Evolutionary conservation across 2,888 invertebrate genomes (phyloP), one percentile per base, ranked within the genome.

Genomic region (Drosophila multiciliata): DNA sequence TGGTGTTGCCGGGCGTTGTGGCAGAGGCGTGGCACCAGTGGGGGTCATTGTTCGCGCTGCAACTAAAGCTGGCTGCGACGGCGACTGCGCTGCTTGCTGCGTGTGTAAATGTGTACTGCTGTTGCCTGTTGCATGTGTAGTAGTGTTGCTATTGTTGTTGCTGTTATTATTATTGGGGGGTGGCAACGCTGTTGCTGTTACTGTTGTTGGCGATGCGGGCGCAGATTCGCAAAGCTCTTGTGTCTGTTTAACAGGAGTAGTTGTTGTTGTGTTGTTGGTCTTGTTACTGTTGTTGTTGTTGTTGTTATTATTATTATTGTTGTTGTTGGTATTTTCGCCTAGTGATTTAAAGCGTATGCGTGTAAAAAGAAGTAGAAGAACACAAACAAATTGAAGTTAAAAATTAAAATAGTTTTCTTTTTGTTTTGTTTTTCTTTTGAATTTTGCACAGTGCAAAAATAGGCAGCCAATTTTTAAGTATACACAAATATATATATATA

Each of bases 301-400:
- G 66, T 70, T 50, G 38, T 65, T 68, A 26, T 26, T 26, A 26
- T 26, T 29, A 29, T 29, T 53, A 48, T 61, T 23, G 23, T 72
- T 83, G 59, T 80, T 90, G 80, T 87, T 84, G 67, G 78, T 82
- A 76, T 89, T 89, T 80, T 85, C 85, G 73, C 87, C 87, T 87
- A 78, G 86, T 85, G 80, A 89, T 83, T 80, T 60, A 83, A 89
- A 84, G 90, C 90, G 89, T 80, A 83, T 91, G 89, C 85, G 78
- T 83, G 86, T 75, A 90, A 81, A 84, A 77, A 83, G 80, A 83
- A 85, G 77, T 75, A 87, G 82, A 78, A 90, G 75, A 86, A 90
- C 82, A 86, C 74, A 88, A 87, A 85, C 80, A 87, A 90, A 88
- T 87, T 87, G 89, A 89, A 90, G 83, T 83, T 73, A 67, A 86